Conservation (phyloP, 2,888 invertebrate species). For the Luperina testacea region DNA sequence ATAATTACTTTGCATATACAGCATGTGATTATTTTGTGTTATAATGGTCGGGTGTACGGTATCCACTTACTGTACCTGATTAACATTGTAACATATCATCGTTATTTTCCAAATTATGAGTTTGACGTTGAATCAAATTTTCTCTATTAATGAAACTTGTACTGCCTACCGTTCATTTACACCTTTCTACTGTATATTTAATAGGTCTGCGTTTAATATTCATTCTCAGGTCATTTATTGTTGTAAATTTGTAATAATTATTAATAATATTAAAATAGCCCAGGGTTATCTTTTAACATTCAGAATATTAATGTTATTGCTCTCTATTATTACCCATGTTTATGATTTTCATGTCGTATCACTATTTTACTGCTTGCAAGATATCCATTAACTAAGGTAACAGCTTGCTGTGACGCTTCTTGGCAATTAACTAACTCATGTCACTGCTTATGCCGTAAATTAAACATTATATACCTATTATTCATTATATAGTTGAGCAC, state of each 20-base stretch:
- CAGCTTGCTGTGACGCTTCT: slow-evolving; percentile 51
- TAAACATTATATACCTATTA: slow-evolving; percentile 17
- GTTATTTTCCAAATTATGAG: slow-evolving; percentile 47
- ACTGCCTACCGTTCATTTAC: neutral
- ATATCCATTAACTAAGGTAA: slow-evolving; percentile 48
- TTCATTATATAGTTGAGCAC: neutral
- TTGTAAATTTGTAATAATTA: slow-evolving; percentile 35
- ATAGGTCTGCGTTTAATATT: slow-evolving; percentile 33
- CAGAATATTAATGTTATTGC: slow-evolving; percentile 31
- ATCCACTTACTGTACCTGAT: slow-evolving; percentile 60
- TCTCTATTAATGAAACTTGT: slow-evolving; percentile 40
- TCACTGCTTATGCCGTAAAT: slow-evolving; percentile 42
- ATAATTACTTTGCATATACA: slow-evolving; percentile 67
- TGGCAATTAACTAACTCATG: slow-evolving; percentile 45
- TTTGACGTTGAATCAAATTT: slow-evolving; percentile 50
- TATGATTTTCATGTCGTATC: slow-evolving; percentile 47
- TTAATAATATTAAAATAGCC: slow-evolving; percentile 40
- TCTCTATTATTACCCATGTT: slow-evolving; percentile 37
- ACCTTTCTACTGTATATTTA: slow-evolving; percentile 3
- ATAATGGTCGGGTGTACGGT: slow-evolving; percentile 42
- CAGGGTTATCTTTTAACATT: slow-evolving; percentile 42
- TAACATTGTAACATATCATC: slow-evolving; percentile 36
- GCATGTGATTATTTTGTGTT: slow-evolving; percentile 55
- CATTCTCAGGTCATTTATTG: slow-evolving; percentile 15
- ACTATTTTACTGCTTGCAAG: slow-evolving; percentile 35